Base-by-base conservation (phyloP, 1,140 invertebrate species). In the Pseudomyrmex sp. region DNA sequence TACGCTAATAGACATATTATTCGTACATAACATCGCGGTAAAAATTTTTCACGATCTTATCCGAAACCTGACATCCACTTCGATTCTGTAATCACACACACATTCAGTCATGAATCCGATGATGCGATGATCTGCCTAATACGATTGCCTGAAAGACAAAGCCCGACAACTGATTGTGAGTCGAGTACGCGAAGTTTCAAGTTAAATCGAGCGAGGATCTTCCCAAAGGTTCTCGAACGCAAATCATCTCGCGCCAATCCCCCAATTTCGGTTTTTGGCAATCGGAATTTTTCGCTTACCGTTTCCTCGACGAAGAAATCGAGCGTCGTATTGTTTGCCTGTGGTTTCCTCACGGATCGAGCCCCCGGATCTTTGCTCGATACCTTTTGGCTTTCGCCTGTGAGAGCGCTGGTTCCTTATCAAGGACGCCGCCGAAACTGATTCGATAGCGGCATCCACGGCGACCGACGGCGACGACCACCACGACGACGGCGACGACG, bases 351-450 rank as follows among this genome's bases (percentile, higher is more conserved):
- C 20, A 2, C 20, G 2, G 69, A 4, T 75, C 23, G 10, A 65
- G 1, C 1, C 35, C 10, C 13, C 23, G 5, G 9, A 35, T 35
- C 18, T 61, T 3, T 9, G 13, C n/a, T 48, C 4, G 9, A 2
- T 44, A n/a, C 20, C 23, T 23, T n/a, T 62, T 23, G 26, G 15
- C 15, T 15, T 52, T 1, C 52, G 8, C 9, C 46, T 46, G 20
- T 9, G 56, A 61, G 35, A 74, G 35, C 23, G 48, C 9, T 72
- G 54, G 3, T 8, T 72, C 20, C 46, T 83, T 77, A 77, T 59
- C 62, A 46, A 74, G 70, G 72, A 26, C 48, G 73, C 59, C 61
- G 59, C 35, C 48, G 26, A 63, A 75, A 75, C 44, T 82, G 77
- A 82, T 18, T 73, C 48, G 79, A 82, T 74, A 56, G 56, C 75